Base-by-base conservation (phyloP, 2,113 vertebrate species). In the Muscicapa adusta region DNA sequence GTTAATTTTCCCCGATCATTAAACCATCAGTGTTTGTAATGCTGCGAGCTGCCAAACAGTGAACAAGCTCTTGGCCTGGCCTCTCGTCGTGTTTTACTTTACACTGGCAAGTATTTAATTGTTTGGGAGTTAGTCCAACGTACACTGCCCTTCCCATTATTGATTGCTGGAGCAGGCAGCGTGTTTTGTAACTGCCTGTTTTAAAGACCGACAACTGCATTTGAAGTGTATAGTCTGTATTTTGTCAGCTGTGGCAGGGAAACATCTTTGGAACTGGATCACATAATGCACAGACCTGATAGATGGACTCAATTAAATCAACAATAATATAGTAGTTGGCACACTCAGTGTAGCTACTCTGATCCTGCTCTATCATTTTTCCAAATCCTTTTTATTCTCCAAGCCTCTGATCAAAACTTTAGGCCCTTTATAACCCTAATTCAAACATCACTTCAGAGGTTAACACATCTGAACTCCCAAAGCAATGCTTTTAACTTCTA, bases 401-500 rank as follows among this genome's bases (percentile, higher is more conserved):
- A 83, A 96, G 91, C 86, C 95, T 86, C 88, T 96, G 95, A 97
- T 97, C 97, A 97, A 97, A 98, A 97, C 93, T 95, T 92, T 92
- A 91, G 95, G 78, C 65, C 89, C 93, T 97, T 97, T 97, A 97
- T 97, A 98, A 97, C 96, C 96, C 79, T 96, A 96, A 97, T 97
- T 98, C 97, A 98, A 98, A 97, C 97, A 97, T 98, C 98, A 97
- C 97, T 98, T 97, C 79, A 96, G 97, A 98, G 97, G 98, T 98
- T 98, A 98, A 98, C 97, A 97, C 96, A 76, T 98, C 96, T 97
- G 95, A 97, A 97, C 96, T 97, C 93, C 93, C 70, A 85, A 96
- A 95, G 97, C 90, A 97, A 97, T 96, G 98, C 98, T 98, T 98
- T 98, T 98, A 98, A 98, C 98, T 98, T 98, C 96, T 97, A 96